A percentile compares a stretch with the other conserved stretches of the same genome.
Conservation (phyloP, 2,797 vertebrate genomes). For the Loris lydekkerianus region DNA sequence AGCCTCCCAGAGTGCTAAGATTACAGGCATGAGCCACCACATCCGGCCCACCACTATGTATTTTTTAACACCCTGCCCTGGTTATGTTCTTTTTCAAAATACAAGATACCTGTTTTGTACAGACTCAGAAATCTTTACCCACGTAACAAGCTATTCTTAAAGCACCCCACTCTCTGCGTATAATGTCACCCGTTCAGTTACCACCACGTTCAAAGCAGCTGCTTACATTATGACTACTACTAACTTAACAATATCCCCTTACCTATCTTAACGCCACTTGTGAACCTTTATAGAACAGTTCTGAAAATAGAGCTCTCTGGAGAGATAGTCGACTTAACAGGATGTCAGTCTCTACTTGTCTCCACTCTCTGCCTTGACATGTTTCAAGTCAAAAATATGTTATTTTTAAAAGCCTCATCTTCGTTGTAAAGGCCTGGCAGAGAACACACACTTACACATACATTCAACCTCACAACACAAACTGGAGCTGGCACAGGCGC, state of each 20-base stretch:
- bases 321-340: conserved; percentile 77
- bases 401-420: conserved; percentile 79
- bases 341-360: conserved; percentile 70
- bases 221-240: conserved; percentile 3
- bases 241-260: conserved; percentile 67
- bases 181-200: background rate
- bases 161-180: background rate
- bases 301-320: conserved; percentile 83
- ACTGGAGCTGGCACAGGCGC: background rate
- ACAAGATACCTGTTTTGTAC: conserved; percentile 11
- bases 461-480: conserved; percentile 34
- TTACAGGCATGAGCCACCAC: too few relatives aligned
- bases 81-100: conserved; percentile 16
- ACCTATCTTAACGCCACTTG: conserved; percentile 65
- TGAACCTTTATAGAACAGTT: conserved; percentile 74
- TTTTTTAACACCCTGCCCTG: background rate
- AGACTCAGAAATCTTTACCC: background rate
- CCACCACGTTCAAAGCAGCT: conserved; percentile 1
- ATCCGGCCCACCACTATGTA: too few relatives aligned
- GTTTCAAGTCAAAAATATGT: conserved; percentile 77
- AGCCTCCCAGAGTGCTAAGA: too few relatives aligned
- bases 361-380: conserved; percentile 72
- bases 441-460: conserved; percentile 24
- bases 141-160: background rate
- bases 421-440: conserved; percentile 67